Evolutionary conservation across 2,888 invertebrate species (phyloP), one percentile per base, ranked within the genome.

Genomic region (Orthosia cruda): DNA sequence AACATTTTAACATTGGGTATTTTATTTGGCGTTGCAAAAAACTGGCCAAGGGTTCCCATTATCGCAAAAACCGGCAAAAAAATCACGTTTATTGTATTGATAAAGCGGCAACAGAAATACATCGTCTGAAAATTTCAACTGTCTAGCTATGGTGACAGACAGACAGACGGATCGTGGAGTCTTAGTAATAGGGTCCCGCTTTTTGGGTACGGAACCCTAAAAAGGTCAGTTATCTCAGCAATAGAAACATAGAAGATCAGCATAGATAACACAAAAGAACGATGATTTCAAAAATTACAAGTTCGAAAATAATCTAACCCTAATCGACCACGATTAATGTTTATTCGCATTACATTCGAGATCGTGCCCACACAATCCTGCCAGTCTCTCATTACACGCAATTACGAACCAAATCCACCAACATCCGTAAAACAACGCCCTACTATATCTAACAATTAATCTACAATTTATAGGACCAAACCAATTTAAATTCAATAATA

Each of bases 361-460:
- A 62, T 82, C 81, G 73, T 80, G 77, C 59, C 66, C 58, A 74
- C 59, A 72, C 71, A 74, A 71, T 74, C 67, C 70, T 50, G 57
- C 69, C 66, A 77, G 69, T 77, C 71, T 75, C 71, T 81, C 55
- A 74, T 73, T 74, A 78, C 32, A 65, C 50, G 69, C 61, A 72
- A 81, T 84, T 79, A 76, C 71, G 15, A 67, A 63, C 69, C 57
- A 72, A 87, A 86, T 87, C 57, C 72, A 78, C 73, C 81, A 76
- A 83, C 77, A 88, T 88, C 88, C 87, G 88, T 84, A 82, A 84
- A 78, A 75, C 87, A 86, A 87, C 87, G 85, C 87, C 82, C 80
- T 64, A 77, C 68, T 73, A 91, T 90, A 87, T 88, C 89, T 59
- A 90, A 89, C 83, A 89, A 91, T 88, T 91, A 92, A 93, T 93